A percentile compares a stretch with the other conserved stretches of the same genome.
phyloP scores from a whole-genome alignment of 1,140 invertebrate genomes.

The Drosophila lini region DNA sequence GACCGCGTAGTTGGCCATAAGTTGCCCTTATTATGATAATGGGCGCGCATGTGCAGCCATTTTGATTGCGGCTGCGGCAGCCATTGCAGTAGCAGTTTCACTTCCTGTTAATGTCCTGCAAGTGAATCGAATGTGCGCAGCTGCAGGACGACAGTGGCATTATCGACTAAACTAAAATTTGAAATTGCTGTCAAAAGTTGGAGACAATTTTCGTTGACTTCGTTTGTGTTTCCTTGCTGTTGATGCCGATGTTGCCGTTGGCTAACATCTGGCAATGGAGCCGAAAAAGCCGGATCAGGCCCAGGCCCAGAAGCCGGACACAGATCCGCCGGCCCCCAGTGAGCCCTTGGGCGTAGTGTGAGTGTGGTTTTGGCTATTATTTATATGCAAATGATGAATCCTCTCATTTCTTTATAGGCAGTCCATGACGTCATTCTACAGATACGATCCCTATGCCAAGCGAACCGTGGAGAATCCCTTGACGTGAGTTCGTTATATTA shows the following conservation, averaged over 20 bases:
- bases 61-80: conserved; percentile 44
- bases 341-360: conserved; percentile 23
- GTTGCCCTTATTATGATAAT: conserved; percentile 70
- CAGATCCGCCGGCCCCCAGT: neutral
- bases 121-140: conserved; percentile 71
- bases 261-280: conserved; percentile 29
- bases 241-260: conserved; percentile 5
- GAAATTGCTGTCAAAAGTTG: conserved; percentile 72
- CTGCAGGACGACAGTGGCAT: conserved; percentile 16
- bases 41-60: conserved; percentile 69
- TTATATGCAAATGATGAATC: neutral
- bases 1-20: conserved; percentile 56
- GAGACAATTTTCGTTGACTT: conserved; percentile 11
- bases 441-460: conserved; percentile 66
- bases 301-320: neutral
- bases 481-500: conserved; percentile 35
- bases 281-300: conserved; percentile 5
- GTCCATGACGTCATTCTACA: conserved; percentile 53
- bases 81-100: conserved; percentile 9
- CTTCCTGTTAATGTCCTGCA: conserved; percentile 46
- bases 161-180: conserved; percentile 42
- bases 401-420: conserved; percentile 8
- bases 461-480: conserved; percentile 59
- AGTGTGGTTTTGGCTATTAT: conserved; percentile 12
- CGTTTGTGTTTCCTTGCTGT: neutral